Conservation (phyloP, 1,140 invertebrate species). For the Drosophila prosaltans region DNA sequence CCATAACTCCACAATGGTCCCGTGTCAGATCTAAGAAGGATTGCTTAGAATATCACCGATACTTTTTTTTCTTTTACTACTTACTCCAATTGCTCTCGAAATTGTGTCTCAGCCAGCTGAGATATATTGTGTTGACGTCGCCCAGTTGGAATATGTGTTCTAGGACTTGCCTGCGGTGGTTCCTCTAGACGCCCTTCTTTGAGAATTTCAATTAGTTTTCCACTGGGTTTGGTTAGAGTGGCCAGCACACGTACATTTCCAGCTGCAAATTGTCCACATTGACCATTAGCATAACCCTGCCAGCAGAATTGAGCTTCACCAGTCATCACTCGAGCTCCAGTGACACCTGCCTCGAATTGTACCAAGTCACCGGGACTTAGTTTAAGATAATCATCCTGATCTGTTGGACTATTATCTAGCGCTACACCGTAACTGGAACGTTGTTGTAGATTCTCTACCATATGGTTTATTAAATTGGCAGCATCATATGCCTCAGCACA, state of each 20-base stretch:
- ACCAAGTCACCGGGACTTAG: conserved; percentile 93
- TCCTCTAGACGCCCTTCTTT: conserved; percentile 83
- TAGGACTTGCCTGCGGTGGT: conserved; percentile 36
- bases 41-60: too few species aligned
- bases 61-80: not conserved
- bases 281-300: conserved; percentile 87
- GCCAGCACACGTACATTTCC: conserved; percentile 95
- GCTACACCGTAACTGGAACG: conserved; percentile 93
- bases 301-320: conserved; percentile 88
- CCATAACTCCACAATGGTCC: conserved; percentile 93
- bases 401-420: conserved; percentile 56
- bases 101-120: conserved; percentile 92
- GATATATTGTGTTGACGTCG: conserved; percentile 91
- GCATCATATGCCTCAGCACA: conserved; percentile 95
- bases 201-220: conserved; percentile 85
- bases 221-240: conserved; percentile 90
- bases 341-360: conserved; percentile 89
- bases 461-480: conserved; percentile 91
- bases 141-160: conserved; percentile 83
- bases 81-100: conserved; percentile 85
- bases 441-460: conserved; percentile 94
- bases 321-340: conserved; percentile 87
- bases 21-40: conserved; percentile 38
- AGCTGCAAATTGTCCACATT: conserved; percentile 92
- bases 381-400: conserved; percentile 83